Conservation (phyloP, 2,888 invertebrate species). For the Cosmorhoe ocellata region DNA sequence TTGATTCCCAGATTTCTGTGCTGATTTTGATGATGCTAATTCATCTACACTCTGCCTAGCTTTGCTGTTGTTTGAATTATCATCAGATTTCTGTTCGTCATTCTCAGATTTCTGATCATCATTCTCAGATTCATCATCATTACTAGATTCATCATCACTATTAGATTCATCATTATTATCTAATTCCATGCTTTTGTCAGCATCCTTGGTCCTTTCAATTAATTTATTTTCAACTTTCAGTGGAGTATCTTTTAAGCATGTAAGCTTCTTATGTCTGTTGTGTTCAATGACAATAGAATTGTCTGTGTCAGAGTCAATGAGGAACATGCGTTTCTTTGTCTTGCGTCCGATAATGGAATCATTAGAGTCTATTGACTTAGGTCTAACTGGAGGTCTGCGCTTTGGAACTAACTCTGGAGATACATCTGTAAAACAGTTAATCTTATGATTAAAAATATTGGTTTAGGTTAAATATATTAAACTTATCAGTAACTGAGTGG, state of each 20-base stretch:
- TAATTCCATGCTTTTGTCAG: constrained; percentile 19
- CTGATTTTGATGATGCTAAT: background rate
- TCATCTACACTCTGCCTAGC: background rate
- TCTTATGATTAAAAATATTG: no score
- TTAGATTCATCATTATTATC: constrained; percentile 23
- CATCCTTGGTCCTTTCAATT: constrained; percentile 13
- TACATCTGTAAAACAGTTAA: constrained; percentile 40
- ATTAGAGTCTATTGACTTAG: constrained; percentile 40
- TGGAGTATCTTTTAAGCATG: constrained; percentile 67
- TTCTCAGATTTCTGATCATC: constrained; percentile 15
- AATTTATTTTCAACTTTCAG: constrained; percentile 45
- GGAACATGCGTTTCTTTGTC: constrained; percentile 63
- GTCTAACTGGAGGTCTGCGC: constrained; percentile 34
- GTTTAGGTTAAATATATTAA: no score
- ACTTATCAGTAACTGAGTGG: no score
- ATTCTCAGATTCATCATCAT: constrained; percentile 21
- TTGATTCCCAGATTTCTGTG: constrained; percentile 6
- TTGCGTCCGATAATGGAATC: constrained; percentile 50
- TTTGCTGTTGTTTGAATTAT: constrained; percentile 9
- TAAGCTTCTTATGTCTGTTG: constrained; percentile 54
- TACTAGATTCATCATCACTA: constrained; percentile 5
- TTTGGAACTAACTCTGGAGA: constrained; percentile 69
- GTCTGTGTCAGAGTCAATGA: constrained; percentile 69
- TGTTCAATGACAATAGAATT: constrained; percentile 69
- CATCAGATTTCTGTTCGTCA: constrained; percentile 8